Evolutionary conservation across 2,113 vertebrate species (phyloP), one percentile per base, ranked within the genome.

Genomic region (Haemorhous mexicanus): DNA sequence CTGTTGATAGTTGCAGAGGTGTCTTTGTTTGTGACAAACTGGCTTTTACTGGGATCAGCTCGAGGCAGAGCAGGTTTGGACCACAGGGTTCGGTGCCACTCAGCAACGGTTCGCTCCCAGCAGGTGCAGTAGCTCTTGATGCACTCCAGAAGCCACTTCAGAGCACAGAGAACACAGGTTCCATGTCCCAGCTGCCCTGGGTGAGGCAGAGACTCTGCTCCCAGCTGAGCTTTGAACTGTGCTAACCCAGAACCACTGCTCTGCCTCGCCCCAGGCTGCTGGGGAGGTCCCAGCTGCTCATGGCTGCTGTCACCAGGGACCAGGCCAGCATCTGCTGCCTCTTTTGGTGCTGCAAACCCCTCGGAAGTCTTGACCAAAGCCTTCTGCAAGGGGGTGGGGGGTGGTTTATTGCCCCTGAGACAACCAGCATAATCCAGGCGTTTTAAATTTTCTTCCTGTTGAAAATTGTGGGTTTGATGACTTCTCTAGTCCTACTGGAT

Each of bases 291-390:
- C 15, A 37, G 50, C 90, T 86, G 27, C 9, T 20, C 64, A 13
- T 74, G 84, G 85, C 92, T 93, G 91, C 88, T 87, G 73, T 35
- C 92, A 76, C 32, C 46, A 82, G 70, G 79, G 91, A 88, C 87
- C 93, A 91, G 93, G 69, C 78, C 90, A 61, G 93, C 55, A 0
- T 84, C 61, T 53, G 75, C 94, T 91, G 87, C 93, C 90, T 94
- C 17, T 78, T 86, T 95, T 93, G 93, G 89, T 95, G 94, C 90
- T 95, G 92, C 80, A 91, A 87, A 66, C 86, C 95, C 94, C 90
- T 93, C 95, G 63, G 68, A 81, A 93, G 94, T 81, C 91, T 93
- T 44, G 37, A 59, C 68, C 78, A 66, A 68, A 82, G 85, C 81
- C 78, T 76, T 83, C 84, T 75, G 82, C 67, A 61, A 49, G 0